Conservation (phyloP, 2,797 vertebrate genomes). For the Squalus acanthias region DNA sequence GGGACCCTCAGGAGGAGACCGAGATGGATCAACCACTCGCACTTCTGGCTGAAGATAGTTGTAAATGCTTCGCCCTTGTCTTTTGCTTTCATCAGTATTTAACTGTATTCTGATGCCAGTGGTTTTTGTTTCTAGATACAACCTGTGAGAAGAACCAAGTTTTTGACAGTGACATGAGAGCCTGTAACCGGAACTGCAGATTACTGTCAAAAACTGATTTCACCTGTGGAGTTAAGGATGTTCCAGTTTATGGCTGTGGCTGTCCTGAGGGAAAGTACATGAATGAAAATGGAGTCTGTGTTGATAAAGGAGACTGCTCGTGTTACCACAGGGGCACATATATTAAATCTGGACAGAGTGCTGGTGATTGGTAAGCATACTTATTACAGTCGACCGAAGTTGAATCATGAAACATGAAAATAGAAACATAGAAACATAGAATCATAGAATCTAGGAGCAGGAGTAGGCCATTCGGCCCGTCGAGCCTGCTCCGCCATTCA, state of each 20-base stretch:
- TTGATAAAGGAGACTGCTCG: neutral
- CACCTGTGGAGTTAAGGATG: neutral
- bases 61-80: no score
- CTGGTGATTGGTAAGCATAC: neutral
- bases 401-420: neutral
- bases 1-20: no score
- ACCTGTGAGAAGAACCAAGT: neutral
- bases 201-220: neutral
- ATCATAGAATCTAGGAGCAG: no score
- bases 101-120: neutral
- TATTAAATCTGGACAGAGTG: neutral
- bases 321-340: neutral
- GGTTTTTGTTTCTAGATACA: neutral
- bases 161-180: neutral
- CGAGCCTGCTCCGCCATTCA: no score
- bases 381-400: neutral
- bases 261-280: constrained; percentile 15
- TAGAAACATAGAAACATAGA: no score
- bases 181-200: neutral
- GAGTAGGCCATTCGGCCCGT: no score
- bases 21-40: no score
- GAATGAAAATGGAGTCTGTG: neutral
- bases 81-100: neutral
- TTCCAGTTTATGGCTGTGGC: constrained; percentile 26
- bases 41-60: no score